A percentile compares a stretch with the other conserved stretches of the same genome.
Conservation (phyloP, 2,113 vertebrate species). For the Canis aureus region DNA sequence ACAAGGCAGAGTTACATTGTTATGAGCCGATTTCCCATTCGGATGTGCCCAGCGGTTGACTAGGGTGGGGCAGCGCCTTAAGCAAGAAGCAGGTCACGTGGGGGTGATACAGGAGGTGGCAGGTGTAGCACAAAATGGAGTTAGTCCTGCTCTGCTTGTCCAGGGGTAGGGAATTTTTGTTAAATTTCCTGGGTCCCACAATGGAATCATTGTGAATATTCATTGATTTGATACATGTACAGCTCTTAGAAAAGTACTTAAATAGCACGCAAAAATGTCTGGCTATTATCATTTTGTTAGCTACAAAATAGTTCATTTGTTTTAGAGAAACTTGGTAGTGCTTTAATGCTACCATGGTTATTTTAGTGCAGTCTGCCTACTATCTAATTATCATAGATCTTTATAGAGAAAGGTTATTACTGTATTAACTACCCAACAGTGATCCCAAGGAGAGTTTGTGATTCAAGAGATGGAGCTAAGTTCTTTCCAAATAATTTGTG, state of each 20-base stretch:
- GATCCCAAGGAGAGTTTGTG: background rate
- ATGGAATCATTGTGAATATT: background rate
- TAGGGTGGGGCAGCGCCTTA: no score
- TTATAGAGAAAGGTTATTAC: background rate
- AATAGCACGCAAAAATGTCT: background rate
- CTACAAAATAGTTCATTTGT: background rate
- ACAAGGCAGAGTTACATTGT: no score
- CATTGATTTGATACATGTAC: background rate
- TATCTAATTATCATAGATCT: constrained; percentile 43
- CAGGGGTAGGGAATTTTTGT: no score
- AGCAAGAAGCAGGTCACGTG: no score
- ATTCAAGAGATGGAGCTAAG: background rate
- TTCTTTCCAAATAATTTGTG: background rate
- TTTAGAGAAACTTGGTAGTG: background rate
- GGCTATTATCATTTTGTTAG: background rate
- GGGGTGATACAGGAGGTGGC: no score
- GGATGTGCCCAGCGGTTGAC: no score
- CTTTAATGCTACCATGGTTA: background rate
- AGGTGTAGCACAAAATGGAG: no score
- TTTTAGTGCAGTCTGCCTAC: background rate
- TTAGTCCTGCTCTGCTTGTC: no score
- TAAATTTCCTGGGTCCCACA: no score
- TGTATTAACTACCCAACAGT: background rate
- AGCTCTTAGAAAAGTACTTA: background rate
- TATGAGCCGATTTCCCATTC: no score